Percentiles rank a stretch among this genome's conserved stretches.
phyloP scores from a whole-genome alignment of 2,113 vertebrate genomes.

The Leptocoma aspasia region DNA sequence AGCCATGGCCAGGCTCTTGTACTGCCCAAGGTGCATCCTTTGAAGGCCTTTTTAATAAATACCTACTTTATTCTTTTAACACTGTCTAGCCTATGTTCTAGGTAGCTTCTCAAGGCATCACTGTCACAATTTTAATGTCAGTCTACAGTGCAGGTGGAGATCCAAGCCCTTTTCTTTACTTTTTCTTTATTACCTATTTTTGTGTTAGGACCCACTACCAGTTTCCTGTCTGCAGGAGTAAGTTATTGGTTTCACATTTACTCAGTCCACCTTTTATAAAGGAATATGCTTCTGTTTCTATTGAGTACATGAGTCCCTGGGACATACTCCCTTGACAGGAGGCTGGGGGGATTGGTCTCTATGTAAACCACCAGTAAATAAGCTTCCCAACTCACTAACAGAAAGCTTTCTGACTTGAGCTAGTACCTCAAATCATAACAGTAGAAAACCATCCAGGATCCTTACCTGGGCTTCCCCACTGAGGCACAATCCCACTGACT shows the following conservation, averaged over 20 bases:
- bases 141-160: not conserved
- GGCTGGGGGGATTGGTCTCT: not conserved
- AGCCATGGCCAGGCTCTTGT: fast-evolving
- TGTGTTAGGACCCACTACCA: not conserved
- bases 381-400: not conserved
- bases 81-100: not conserved
- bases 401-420: not conserved
- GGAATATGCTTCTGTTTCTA: not conserved
- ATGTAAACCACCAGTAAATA: not conserved
- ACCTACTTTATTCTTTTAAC: not conserved
- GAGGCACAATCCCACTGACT: not conserved
- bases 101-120: not conserved
- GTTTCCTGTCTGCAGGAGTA: not conserved
- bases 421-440: not conserved
- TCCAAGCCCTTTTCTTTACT: not conserved
- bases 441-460: not conserved
- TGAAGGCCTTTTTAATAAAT: not conserved
- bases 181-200: not conserved
- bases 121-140: not conserved
- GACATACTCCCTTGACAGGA: not conserved
- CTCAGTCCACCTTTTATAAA: not conserved
- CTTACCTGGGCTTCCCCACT: not conserved
- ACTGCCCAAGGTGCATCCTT: not conserved
- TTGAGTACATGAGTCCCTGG: not conserved
- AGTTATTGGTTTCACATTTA: not conserved